Base-by-base conservation (phyloP, 1,140 invertebrate genomes). In the Ostrea denselamellosa region DNA sequence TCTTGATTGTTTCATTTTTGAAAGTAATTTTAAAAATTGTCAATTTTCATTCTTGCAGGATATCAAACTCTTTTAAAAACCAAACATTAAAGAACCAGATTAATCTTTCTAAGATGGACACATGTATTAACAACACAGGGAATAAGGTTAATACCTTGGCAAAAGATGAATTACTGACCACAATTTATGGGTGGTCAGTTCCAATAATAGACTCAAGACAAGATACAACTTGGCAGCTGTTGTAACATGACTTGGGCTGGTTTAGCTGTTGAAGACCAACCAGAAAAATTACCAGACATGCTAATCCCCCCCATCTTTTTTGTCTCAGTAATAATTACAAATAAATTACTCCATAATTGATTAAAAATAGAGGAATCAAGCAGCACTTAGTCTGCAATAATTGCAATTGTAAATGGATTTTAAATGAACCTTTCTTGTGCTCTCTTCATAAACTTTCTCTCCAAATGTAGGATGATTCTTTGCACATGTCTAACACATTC, bases 401-500 rank as follows among this genome's bases (percentile, higher is more conserved):
- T 28, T 25, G 12, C 22, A 71, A 71, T 25, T 25, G 25, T 71
- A 71, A 62, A 71, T 71, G 68, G 68, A 71, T 28, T 71, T 25
- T 71, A 25, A 22, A 25, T 8, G 28, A 25, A 71, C 28, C 68
- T 71, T 25, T 12, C 68, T 71, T 71, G 68, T 34, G 9, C 68
- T 71, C 28, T 28, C 25, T 28, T 22, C 68, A 71, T 71, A 71
- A 71, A 71, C 25, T 71, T 71, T 28, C 68, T 71, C 28, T 25
- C 8, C 68, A 14, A 8, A 71, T 25, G 68, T 71, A 9, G 12
- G 68, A 71, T 71, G 25, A 71, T 25, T 28, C 9, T 71, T 14
- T 34, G 28, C 68, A 71, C 68, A 71, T 71, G 68, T 71, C 68
- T 25, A 34, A 71, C 68, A 71, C 68, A 71, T 71, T 71, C 25